Evolutionary conservation across 2,888 invertebrate species (phyloP), one percentile per base, ranked within the genome.

Genomic region (Caenorhabditis doughertyi): DNA sequence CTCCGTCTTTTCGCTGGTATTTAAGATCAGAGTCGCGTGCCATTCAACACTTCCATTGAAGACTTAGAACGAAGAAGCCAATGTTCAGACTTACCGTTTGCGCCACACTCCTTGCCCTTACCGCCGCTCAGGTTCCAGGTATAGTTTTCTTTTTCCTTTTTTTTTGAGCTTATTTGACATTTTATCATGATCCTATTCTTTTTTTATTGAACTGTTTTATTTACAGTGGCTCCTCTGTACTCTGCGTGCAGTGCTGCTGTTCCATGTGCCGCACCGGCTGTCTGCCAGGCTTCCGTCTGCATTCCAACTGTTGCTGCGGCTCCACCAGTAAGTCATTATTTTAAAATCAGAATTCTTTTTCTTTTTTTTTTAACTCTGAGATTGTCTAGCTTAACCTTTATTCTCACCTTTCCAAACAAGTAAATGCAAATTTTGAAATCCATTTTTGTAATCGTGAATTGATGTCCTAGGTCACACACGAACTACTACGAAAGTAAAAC

Each of bases 201-300:
- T 51, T 58, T 18, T 5, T 18, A 23, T 44, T 35, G 44, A 16
- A 18, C 7, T 35, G 16, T 25, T 13, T 13, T 35, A 18, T 21
- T 77, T 81, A 18, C 56, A 77, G 86, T 84, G 77, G 89, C 88
- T 56, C 89, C 89, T 42, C 77, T 89, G 67, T 89, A 88, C 79
- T 85, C 87, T 23, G 86, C 88, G 42, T 88, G 89, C 74, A 85
- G 88, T 44, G 86, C 88, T 9, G 79, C 86, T 25, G 85, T 87
- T 21, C 85, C 84, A 7, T 89, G 89, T 70, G 87, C 87, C 39
- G 87, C 87, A 16, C 85, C 87, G 39, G 86, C 85, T n/a, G 82
- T 87, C 55, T 89, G 89, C 60, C 89, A 89, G 79, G 84, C 86
- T 21, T 79, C 87, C 25, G 84, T 89, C 60, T 89, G 89, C 62